Conservation (phyloP, 2,888 invertebrate species). For the Myopa testacea region DNA sequence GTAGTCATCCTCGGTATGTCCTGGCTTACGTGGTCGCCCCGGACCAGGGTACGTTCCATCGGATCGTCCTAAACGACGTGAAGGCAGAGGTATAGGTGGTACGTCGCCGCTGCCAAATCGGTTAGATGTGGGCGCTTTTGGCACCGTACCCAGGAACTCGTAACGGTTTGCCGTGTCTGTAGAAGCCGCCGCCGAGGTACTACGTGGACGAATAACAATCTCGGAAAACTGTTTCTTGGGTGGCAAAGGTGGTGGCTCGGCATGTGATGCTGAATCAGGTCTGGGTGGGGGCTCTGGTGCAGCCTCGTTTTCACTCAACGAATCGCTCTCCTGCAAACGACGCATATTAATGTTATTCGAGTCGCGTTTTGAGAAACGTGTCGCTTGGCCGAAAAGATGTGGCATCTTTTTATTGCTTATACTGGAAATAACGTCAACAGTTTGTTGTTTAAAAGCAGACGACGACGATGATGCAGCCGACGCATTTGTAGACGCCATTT, state of each 20-base stretch:
- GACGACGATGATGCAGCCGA: constrained; percentile 39
- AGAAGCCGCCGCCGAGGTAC: constrained; percentile 32
- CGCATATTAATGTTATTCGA: constrained; percentile 68
- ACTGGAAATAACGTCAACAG: constrained; percentile 69
- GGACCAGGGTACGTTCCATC: constrained; percentile 70
- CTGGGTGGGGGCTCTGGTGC: constrained; percentile 68
- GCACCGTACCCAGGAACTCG: constrained; percentile 59
- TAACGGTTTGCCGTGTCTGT: constrained; percentile 54
- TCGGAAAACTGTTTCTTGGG: constrained; percentile 77
- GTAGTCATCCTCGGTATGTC: constrained; percentile 77
- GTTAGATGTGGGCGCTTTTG: constrained; percentile 30
- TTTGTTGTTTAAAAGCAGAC: constrained; percentile 65
- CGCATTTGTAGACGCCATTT: background rate
- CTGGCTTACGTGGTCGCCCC: constrained; percentile 70
- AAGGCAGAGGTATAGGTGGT: constrained; percentile 75
- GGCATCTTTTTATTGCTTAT: constrained; percentile 69
- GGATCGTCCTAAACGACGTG: constrained; percentile 69
- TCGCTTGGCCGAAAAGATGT: constrained; percentile 66
- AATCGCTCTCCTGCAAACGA: constrained; percentile 68
- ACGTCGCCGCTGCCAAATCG: constrained; percentile 62
- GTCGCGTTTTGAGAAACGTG: constrained; percentile 67
- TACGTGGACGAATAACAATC: constrained; percentile 70
- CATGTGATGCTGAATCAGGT: constrained; percentile 68
- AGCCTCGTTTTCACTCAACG: constrained; percentile 67
- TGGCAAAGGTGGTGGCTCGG: constrained; percentile 79